Evolutionary conservation across 2,888 invertebrate species (phyloP), one percentile per base, ranked within the genome.

Genomic region (Pegoplata infirma): DNA sequence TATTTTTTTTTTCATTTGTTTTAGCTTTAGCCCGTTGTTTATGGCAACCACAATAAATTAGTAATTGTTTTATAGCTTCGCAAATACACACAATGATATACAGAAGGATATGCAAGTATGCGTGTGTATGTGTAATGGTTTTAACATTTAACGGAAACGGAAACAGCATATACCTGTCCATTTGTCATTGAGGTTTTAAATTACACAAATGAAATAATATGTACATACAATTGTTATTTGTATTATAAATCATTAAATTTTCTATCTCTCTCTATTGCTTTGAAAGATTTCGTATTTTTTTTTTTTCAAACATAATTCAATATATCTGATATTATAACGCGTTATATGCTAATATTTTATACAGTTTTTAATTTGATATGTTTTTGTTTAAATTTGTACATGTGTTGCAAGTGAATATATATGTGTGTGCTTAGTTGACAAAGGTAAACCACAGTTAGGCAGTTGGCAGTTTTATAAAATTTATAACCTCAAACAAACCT

Each of bases 151-250:
- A 46, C 49, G 81, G 77, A 80, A 80, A 71, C 76, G 80, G 80
- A 81, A 74, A 80, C 76, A 64, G 51, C 68, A 68, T 63, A 68
- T 79, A 55, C 61, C 69, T 74, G 76, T 46, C 16, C 71, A 80
- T 80, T 78, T 80, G 76, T 79, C 78, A 79, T 46, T 79, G 80
- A 46, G 80, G 78, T 76, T 76, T 53, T 23, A 44, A 25, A 66
- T 59, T 61, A 53, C 67, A 55, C 51, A 55, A 63, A 49, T 63
- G 63, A 63, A 63, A 63, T 32, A 49, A 49, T n/a, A 40, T 40
- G n/a, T n/a, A 25, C 25, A 25, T 25, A 25, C 25, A 25, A 40
- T n/a, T 5, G 49, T 63, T 63, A 36, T n/a, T n/a, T n/a, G n/a
- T 63, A 49, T 63, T 63, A 63, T 49, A 63, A 63, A 63, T 49